These are phyloP conservation scores for Limnothrissa miodon DNA, from an alignment of 2,113 vertebrate species.

Conservation along the genomic window DNA sequence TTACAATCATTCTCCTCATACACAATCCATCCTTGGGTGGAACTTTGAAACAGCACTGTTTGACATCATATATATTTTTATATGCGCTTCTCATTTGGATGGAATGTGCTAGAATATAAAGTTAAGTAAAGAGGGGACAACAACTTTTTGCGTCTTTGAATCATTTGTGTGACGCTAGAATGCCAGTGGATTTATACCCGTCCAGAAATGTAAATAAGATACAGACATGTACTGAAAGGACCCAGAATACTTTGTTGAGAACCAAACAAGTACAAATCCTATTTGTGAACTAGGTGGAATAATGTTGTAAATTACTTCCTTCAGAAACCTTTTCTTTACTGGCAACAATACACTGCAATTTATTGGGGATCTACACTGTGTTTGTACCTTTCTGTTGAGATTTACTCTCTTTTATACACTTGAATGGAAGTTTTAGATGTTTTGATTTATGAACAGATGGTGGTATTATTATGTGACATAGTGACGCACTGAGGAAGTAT, in stretches of 20 bases:
- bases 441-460: background rate
- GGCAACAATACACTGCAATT: no score
- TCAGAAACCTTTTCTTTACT: no score
- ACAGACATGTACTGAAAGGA: no score
- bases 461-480: background rate
- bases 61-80: background rate
- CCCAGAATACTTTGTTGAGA: no score
- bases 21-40: background rate
- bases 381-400: no score
- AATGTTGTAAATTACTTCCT: no score
- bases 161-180: background rate
- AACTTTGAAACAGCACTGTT: background rate
- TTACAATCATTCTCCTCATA: background rate
- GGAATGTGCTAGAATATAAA: background rate
- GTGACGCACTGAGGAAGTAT: background rate
- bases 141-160: background rate
- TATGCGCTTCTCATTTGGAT: background rate
- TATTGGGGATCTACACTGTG: no score
- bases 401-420: background rate
- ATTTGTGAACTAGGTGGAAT: no score
- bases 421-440: background rate
- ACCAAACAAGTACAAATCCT: no score
- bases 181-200: background rate
- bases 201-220: background rate
- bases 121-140: background rate